These are phyloP conservation scores for Craterocephalus amniculus DNA, from an alignment of 2,797 vertebrate species.

Conservation along the genomic window DNA sequence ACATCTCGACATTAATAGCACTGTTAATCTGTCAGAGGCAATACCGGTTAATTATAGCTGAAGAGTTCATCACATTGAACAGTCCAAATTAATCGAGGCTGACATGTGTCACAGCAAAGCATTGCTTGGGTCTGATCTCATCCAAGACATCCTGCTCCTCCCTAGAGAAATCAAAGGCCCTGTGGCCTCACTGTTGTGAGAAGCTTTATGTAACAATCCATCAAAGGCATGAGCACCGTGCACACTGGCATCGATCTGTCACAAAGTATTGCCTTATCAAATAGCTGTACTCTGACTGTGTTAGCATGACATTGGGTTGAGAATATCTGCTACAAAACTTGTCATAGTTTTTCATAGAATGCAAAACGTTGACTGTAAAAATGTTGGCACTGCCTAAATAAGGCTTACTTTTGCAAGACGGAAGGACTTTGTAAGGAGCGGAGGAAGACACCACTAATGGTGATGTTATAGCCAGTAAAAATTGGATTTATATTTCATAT, in stretches of 20 bases:
- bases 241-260: slow-evolving; percentile 49
- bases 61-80: slow-evolving; percentile 56
- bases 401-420: too few relatives aligned
- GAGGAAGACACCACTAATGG: not conserved
- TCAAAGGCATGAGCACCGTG: slow-evolving; percentile 40
- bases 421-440: not conserved
- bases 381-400: not conserved
- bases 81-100: slow-evolving; percentile 72
- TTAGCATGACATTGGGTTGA: not conserved
- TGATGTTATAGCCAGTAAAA: too few relatives aligned
- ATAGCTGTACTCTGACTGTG: slow-evolving; percentile 2
- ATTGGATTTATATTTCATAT: too few relatives aligned
- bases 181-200: slow-evolving; percentile 41
- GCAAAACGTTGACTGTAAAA: not conserved
- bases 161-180: slow-evolving; percentile 63
- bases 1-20: slow-evolving; percentile 56
- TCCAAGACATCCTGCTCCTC: slow-evolving; percentile 61
- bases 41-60: slow-evolving; percentile 52
- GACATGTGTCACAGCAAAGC: slow-evolving; percentile 73
- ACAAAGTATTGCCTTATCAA: slow-evolving; percentile 1
- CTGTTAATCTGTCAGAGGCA: slow-evolving; percentile 58
- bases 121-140: slow-evolving; percentile 54
- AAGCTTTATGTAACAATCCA: slow-evolving; percentile 48
- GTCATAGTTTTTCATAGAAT: not conserved
- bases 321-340: slow-evolving; percentile 2